phyloP scores from a whole-genome alignment of 92 coral and sea anemone genomes.

The Umimayanthus kanabou region DNA sequence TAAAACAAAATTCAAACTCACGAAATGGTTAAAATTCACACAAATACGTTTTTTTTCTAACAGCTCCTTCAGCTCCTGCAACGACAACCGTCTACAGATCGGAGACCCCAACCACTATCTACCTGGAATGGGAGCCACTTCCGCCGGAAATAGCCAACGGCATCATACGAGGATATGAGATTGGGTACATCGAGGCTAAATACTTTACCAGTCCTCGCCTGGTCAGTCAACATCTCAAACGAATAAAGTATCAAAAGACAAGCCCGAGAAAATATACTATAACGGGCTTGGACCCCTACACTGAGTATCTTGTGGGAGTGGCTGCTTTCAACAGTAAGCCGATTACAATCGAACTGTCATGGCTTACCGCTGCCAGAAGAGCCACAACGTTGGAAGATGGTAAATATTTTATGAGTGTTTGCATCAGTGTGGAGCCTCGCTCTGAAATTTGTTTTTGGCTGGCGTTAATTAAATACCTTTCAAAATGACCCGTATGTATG shows the following conservation, averaged over 20 bases:
- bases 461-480: too few species aligned
- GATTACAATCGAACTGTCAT: background rate
- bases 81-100: background rate
- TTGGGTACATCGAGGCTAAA: background rate
- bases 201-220: background rate
- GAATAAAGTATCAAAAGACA: background rate
- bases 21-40: too few species aligned
- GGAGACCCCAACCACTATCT: background rate
- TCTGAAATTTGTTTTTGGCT: too few species aligned
- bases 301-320: slow-evolving; percentile 10
- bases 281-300: background rate
- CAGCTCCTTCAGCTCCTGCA: slow-evolving; percentile 17
- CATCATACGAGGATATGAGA: background rate
- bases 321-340: slow-evolving; percentile 14
- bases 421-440: too few species aligned
- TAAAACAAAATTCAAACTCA: too few species aligned
- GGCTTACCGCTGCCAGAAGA: background rate
- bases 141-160: background rate
- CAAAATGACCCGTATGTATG: too few species aligned
- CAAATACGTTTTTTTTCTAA: background rate
- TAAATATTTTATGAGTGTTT: background rate
- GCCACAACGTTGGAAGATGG: slow-evolving; percentile 10
- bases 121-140: slow-evolving; percentile 10
- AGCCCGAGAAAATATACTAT: background rate
- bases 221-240: background rate